Evolutionary conservation across 2,888 invertebrate species (phyloP).

Genomic region (Sicus ferrugineus): DNA sequence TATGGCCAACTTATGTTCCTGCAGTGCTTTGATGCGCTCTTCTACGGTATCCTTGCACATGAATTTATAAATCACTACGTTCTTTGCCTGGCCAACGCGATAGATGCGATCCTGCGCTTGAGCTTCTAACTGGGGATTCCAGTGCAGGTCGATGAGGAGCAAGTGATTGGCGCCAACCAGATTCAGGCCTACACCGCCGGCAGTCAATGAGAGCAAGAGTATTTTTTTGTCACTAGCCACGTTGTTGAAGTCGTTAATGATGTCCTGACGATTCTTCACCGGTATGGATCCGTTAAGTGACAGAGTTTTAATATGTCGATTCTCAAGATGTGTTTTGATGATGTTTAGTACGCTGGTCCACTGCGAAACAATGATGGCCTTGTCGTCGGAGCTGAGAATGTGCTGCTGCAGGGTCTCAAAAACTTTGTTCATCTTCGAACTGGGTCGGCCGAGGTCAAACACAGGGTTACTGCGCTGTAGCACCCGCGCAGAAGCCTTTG

Average conservation of each 20-base stretch:
- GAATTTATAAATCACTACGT: conserved; percentile 85
- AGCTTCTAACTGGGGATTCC: conserved; percentile 95
- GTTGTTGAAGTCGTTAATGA: conserved; percentile 77
- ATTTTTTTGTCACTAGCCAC: conserved; percentile 69
- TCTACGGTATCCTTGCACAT: conserved; percentile 88
- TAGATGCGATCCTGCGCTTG: conserved; percentile 96
- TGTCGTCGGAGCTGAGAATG: conserved; percentile 70
- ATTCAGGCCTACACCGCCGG: conserved; percentile 95
- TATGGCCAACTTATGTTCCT: conserved; percentile 79
- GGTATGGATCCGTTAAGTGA: conserved; percentile 80
- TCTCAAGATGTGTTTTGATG: conserved; percentile 71
- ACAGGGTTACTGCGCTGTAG: conserved; percentile 76
- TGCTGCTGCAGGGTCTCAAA: conserved; percentile 68
- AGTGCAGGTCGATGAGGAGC: conserved; percentile 89
- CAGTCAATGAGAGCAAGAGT: conserved; percentile 86
- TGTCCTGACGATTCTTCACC: conserved; percentile 74
- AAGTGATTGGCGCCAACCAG: conserved; percentile 92
- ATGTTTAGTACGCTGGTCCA: conserved; percentile 87
- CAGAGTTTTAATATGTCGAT: conserved; percentile 67
- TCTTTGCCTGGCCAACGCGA: conserved; percentile 85
- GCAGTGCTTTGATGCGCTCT: conserved; percentile 81
- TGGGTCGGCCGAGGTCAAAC: conserved; percentile 69
- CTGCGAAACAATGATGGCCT: conserved; percentile 89
- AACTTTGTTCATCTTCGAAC: conserved; percentile 73
- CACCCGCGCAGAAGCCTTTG: conserved; percentile 71